These are phyloP conservation scores for Andrena bicolor DNA, from an alignment of 2,888 invertebrate species.

Conservation along the genomic window DNA sequence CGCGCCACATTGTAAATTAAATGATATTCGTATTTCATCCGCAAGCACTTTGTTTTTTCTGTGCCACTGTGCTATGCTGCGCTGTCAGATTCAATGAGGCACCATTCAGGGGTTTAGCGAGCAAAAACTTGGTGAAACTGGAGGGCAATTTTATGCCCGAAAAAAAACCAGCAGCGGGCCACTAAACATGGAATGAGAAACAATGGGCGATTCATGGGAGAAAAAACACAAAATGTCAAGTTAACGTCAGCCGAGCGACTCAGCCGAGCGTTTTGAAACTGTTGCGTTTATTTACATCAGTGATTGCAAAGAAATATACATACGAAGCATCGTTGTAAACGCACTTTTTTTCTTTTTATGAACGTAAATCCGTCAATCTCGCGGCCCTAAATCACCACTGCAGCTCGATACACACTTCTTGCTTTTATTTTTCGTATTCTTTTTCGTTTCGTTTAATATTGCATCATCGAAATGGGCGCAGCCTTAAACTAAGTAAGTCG, in stretches of 20 bases:
- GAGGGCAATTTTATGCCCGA: too few relatives aligned
- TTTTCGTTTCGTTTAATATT: slow-evolving; percentile 22
- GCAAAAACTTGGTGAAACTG: neutral
- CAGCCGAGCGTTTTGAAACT: slow-evolving; percentile 58
- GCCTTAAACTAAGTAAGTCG: slow-evolving; percentile 46
- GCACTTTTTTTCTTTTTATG: slow-evolving; percentile 27
- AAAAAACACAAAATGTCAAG: slow-evolving; percentile 30
- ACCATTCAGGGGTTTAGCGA: neutral
- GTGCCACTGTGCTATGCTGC: neutral
- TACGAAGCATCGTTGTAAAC: slow-evolving; percentile 72
- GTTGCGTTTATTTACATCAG: slow-evolving; percentile 68
- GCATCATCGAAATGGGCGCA: slow-evolving; percentile 40
- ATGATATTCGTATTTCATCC: neutral
- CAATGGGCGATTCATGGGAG: neutral
- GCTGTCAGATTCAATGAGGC: too few relatives aligned
- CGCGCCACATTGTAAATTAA: neutral
- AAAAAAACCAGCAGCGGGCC: neutral
- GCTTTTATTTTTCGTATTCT: neutral
- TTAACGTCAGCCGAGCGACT: slow-evolving; percentile 25
- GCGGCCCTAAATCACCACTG: neutral
- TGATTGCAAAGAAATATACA: slow-evolving; percentile 69
- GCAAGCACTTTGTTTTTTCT: neutral
- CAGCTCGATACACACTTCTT: neutral
- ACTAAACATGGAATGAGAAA: neutral
- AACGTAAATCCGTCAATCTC: neutral